Base-by-base conservation (phyloP, 2,113 vertebrate genomes). In the Paralichthys olivaceus region DNA sequence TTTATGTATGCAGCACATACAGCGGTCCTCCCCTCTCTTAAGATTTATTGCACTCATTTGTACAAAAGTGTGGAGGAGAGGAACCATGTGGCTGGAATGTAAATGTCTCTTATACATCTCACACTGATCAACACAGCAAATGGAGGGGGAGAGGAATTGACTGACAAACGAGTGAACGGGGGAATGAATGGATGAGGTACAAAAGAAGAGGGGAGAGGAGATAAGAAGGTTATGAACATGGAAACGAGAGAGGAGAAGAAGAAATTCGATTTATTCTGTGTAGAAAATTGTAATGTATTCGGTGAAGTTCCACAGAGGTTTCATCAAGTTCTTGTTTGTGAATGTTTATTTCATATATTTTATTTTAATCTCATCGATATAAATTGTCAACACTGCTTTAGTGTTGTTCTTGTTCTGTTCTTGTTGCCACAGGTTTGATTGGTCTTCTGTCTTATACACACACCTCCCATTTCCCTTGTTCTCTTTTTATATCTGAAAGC, bases 11-110 rank as follows among this genome's bases (percentile, higher is more conserved):
- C 73, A 71, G 74, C 76, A 72, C 64, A 53, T 54, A 59, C 5
- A 69, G 59, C 56, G 2, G 20, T 4, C 8, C 66, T 40, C 65
- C 59, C 23, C 55, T 22, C 34, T 60, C 53, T 65, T 40, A 81
- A 84, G 84, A 87, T 89, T 74, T 82, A 89, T 90, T 53, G 26
- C 70, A 53, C 47, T 82, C 83, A 82, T 89, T 89, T 85, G 53
- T 79, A 81, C 70, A n/a, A 65, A 49, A 53, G 62, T 47, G 53
- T 34, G 68, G 61, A 73, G 43, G 63, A 63, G 45, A 64, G 40
- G 57, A 70, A 63, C 68, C 53, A 25, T 71, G 78, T 76, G 87
- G 40, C 34, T 57, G n/a, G 83, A 87, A 87, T 89, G 79, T 56
- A 15, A 80, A 90, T 86, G 76, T 57, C 71, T 55, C 22, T 28